A percentile compares a stretch with the other conserved stretches of the same genome.
phyloP scores from a whole-genome alignment of 2,113 vertebrate species.

The Scartelaos histophorus region DNA sequence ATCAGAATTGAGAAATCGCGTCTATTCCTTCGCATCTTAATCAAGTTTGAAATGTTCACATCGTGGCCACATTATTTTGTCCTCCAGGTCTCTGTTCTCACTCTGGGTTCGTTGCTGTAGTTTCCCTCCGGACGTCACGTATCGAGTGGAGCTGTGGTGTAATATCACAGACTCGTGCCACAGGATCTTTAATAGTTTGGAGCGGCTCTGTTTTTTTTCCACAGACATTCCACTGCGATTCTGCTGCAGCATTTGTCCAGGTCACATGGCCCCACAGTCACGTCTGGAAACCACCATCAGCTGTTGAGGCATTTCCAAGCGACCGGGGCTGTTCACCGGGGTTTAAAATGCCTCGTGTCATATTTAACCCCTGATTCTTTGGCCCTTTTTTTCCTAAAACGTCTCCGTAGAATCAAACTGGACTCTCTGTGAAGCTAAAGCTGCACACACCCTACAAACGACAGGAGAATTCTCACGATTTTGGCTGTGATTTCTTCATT shows the following conservation, averaged over 20 bases:
- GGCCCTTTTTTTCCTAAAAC: too few relatives aligned
- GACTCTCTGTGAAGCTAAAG: too few relatives aligned
- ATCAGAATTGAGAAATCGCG: too few relatives aligned
- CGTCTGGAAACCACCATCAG: conserved; percentile 3
- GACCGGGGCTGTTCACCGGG: neutral
- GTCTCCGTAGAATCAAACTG: too few relatives aligned
- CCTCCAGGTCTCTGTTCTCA: too few relatives aligned
- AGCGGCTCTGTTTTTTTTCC: neutral
- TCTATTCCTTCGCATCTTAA: too few relatives aligned
- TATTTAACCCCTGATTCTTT: too few relatives aligned
- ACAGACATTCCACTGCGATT: neutral
- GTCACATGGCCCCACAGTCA: neutral
- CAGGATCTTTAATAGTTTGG: neutral
- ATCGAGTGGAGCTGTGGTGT: neutral
- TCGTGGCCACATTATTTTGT: too few relatives aligned
- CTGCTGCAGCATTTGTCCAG: neutral
- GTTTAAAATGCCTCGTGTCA: neutral
- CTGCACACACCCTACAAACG: too few relatives aligned
- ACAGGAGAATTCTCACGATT: too few relatives aligned
- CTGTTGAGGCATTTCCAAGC: neutral
- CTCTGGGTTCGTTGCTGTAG: neutral
- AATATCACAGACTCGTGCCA: neutral
- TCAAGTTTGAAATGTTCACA: too few relatives aligned
- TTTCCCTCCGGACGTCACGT: neutral
- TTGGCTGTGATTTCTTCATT: too few relatives aligned